Base-by-base conservation (phyloP, 2,113 vertebrate species). In the Anser cygnoides region DNA sequence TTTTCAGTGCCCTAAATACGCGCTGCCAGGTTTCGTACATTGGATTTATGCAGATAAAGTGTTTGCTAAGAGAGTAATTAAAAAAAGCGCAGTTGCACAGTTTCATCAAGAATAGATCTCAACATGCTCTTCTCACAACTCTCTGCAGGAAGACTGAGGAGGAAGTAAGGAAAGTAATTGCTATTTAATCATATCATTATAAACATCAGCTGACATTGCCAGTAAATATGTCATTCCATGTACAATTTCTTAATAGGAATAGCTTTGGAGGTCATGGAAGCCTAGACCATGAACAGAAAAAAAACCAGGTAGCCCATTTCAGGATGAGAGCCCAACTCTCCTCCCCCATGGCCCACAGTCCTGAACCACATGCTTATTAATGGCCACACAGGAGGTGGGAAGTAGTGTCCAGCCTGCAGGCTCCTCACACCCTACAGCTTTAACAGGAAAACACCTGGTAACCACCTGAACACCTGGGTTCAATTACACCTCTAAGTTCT, bases 91-190 rank as follows among this genome's bases (percentile, higher is more conserved):
- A 85, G 61, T 35, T 81, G 76, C 23, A 41, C 13, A 18, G 19
- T 85, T 90, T 70, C 41, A 65, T 87, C 80, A 70, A 58, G 92
- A 94, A 95, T 90, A 91, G 91, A 71, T 95, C 83, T 89, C 95
- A 76, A 80, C 72, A 28, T 16, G 72, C 84, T 85, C 63, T 44
- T 89, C 78, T 94, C 80, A 57, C 66, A 92, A 84, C 57, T 41
- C 46, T 58, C 72, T 35, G 77, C 39, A 81, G 80, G 65, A 84
- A 86, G 46, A 67, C 65, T 63, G 67, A 84, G 10, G 8, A 61
- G 49, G 67, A 55, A 75, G 52, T 77, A 67, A 80, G 35, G 72
- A 54, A 71, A 68, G 67, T 82, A 91, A 94, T 80, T 95, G 86
- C 76, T 81, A 11, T 84, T 92, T 95, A 94, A 95, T 92, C 87